phyloP scores from a whole-genome alignment of 2,797 vertebrate species.

The Nannoperca obscura region DNA sequence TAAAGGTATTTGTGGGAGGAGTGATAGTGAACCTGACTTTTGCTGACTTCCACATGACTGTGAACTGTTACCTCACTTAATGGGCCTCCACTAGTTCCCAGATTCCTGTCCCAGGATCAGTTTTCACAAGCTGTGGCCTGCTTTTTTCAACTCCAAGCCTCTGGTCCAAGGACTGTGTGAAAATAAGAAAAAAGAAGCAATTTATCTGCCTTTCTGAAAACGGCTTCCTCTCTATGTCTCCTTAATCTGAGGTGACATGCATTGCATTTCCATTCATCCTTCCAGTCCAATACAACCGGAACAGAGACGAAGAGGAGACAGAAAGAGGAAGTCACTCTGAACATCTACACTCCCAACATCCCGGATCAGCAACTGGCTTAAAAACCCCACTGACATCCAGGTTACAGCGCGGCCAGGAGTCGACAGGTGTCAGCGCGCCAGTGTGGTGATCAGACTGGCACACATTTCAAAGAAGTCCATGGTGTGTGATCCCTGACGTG shows the following conservation, averaged over 20 bases:
- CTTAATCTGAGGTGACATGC: conserved; percentile 26
- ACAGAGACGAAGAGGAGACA: conserved; percentile 46
- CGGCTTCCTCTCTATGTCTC: conserved; percentile 50
- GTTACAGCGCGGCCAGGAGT: conserved; percentile 36
- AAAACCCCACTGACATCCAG: conserved; percentile 40
- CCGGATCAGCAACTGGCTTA: conserved; percentile 26
- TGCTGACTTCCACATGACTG: conserved; percentile 10
- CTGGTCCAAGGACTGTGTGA: conserved; percentile 27
- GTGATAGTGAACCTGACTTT: conserved; percentile 54
- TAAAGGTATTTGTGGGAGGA: conserved; percentile 43
- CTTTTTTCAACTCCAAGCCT: conserved; percentile 24
- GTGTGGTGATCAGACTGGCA: conserved; percentile 96
- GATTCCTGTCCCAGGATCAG: conserved; percentile 32
- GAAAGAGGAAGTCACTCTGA: conserved; percentile 57
- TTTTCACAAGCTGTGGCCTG: conserved; percentile 25
- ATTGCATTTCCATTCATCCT: not conserved
- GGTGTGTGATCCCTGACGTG: conserved; percentile 95
- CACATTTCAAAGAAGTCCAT: conserved; percentile 99
- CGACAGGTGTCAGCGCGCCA: conserved; percentile 89
- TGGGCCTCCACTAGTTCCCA: conserved; percentile 29
- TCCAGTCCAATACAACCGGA: conserved; percentile 3
- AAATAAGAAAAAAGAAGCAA: conserved; percentile 41
- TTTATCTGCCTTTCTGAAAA: conserved; percentile 24
- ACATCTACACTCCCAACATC: conserved; percentile 32
- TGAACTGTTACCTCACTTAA: conserved; percentile 29